Evolutionary conservation across 2,113 vertebrate species (phyloP).

Genomic region (Cnemophilus loriae): DNA sequence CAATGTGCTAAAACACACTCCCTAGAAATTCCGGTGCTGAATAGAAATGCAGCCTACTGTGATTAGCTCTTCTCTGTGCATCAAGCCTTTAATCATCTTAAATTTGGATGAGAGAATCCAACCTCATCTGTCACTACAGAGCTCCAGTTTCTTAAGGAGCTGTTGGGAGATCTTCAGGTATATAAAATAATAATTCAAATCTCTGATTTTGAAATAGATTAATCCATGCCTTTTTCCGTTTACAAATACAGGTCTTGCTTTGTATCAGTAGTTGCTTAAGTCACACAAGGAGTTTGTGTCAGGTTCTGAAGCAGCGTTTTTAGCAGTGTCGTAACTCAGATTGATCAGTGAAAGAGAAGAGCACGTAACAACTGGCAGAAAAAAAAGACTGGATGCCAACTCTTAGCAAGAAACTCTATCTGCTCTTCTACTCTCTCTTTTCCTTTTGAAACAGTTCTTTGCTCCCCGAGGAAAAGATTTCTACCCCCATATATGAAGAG

Average conservation of each 20-base stretch:
- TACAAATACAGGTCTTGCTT: background rate
- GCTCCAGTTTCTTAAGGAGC: background rate
- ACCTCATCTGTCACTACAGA: background rate
- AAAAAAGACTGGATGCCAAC: background rate
- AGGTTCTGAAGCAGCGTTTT: background rate
- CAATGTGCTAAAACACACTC: accelerated
- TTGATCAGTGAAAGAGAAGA: background rate
- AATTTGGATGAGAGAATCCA: background rate
- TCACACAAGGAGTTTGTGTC: accelerated
- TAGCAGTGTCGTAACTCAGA: background rate
- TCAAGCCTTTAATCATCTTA: background rate
- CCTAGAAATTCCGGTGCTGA: background rate
- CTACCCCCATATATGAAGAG: background rate
- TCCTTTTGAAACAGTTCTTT: background rate
- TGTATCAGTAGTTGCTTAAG: background rate
- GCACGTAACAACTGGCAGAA: background rate
- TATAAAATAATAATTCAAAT: background rate
- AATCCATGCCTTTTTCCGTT: background rate
- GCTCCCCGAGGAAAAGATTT: background rate
- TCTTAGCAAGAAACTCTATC: background rate
- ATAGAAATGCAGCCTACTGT: background rate
- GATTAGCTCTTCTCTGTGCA: background rate
- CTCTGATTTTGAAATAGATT: background rate
- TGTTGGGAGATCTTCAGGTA: background rate
- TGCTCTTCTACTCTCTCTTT: background rate